Conservation (phyloP, 2,113 vertebrate species). For the Andinoacara biseriatus region DNA sequence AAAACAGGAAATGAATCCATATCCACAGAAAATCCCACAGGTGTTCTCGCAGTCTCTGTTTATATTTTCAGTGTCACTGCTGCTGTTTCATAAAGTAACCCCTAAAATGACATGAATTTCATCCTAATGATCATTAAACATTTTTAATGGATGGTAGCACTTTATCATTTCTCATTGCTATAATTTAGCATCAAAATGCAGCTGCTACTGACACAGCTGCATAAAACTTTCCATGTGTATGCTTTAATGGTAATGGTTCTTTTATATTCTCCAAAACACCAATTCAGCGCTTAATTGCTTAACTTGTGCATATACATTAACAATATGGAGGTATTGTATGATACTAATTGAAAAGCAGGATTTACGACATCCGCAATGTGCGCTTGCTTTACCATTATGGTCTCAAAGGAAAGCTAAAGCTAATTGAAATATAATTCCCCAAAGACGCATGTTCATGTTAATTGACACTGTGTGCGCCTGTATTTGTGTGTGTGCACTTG, state of each 20-base stretch:
- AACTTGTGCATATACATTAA: conserved; percentile 47
- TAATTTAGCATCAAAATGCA: conserved; percentile 19
- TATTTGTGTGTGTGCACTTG: conserved; percentile 35
- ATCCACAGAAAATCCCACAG: conserved; percentile 4
- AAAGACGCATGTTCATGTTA: conserved; percentile 73
- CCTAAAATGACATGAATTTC: conserved; percentile 26
- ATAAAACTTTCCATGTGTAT: background rate
- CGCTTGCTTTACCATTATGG: conserved; percentile 54
- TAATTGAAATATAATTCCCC: conserved; percentile 81
- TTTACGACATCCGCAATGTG: conserved; percentile 62
- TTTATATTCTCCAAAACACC: conserved; percentile 30
- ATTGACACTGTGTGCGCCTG: conserved; percentile 63
- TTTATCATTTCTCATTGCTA: conserved; percentile 5
- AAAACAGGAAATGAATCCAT: conserved; percentile 30
- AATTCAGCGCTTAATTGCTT: conserved; percentile 55
- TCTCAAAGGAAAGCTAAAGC: conserved; percentile 70
- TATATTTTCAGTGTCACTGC: background rate
- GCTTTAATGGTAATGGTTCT: background rate
- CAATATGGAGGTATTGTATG: conserved; percentile 58
- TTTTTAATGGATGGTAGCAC: conserved; percentile 13
- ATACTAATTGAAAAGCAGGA: conserved; percentile 71
- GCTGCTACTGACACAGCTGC: background rate
- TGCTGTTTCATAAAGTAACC: conserved; percentile 20
- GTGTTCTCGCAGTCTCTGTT: background rate
- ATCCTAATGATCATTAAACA: conserved; percentile 11